Percentiles rank a stretch among this genome's conserved stretches.
Evolutionary conservation across 2,888 invertebrate genomes (phyloP).

Genomic region (Epinotia brunnichana): DNA sequence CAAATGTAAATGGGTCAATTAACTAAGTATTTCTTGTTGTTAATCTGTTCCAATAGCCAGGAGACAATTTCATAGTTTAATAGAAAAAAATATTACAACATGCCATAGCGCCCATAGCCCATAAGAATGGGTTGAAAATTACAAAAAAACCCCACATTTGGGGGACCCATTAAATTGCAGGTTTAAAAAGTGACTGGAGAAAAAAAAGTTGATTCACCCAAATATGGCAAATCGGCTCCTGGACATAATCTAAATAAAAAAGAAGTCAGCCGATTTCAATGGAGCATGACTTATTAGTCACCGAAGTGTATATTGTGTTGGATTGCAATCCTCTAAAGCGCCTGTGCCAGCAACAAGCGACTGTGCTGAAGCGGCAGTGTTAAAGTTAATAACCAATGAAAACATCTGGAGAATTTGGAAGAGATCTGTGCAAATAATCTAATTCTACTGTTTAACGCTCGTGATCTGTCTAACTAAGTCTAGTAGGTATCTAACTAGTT

Average conservation of each 20-base stretch:
- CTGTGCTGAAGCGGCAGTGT: conserved; percentile 47
- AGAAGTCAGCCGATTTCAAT: not conserved
- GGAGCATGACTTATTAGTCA: not conserved
- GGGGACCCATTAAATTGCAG: too few relatives aligned
- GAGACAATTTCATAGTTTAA: too few relatives aligned
- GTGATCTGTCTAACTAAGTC: not conserved
- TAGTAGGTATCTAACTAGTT: not conserved
- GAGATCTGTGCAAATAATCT: conserved; percentile 51
- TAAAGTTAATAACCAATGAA: conserved; percentile 30
- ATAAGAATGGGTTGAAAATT: too few relatives aligned
- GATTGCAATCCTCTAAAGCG: not conserved
- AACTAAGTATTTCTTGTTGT: too few relatives aligned
- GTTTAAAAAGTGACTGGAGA: too few relatives aligned
- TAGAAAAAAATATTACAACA: too few relatives aligned
- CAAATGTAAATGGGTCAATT: too few relatives aligned
- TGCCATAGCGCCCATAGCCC: too few relatives aligned
- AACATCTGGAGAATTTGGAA: conserved; percentile 70
- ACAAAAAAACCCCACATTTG: too few relatives aligned
- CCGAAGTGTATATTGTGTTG: not conserved
- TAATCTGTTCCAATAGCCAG: too few relatives aligned
- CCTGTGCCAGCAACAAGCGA: conserved; percentile 19
- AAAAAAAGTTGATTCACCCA: too few relatives aligned
- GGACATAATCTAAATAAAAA: not conserved
- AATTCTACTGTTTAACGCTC: not conserved
- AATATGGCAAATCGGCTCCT: too few relatives aligned